A percentile compares a stretch with the other conserved stretches of the same genome.
These are phyloP conservation scores for Zaprionus gabonicus DNA, from an alignment of 1,140 invertebrate species.

Conservation along the genomic window DNA sequence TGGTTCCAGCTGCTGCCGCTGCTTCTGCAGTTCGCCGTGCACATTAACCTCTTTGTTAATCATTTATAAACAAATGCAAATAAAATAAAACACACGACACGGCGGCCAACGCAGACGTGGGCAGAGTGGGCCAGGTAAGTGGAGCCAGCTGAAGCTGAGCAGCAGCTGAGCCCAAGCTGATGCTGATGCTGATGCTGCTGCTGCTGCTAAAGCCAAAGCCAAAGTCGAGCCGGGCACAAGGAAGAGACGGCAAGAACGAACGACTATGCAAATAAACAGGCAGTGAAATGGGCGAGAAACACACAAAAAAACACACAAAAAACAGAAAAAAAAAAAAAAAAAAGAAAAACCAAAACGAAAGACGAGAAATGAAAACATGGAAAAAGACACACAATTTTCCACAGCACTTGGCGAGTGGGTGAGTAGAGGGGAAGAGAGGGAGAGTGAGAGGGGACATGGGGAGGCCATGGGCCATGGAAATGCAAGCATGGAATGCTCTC, in stretches of 20 bases:
- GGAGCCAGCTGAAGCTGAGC: slow-evolving; percentile 17
- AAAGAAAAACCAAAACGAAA: slow-evolving; percentile 2
- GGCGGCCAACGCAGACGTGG: not conserved
- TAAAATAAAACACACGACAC: slow-evolving; percentile 71
- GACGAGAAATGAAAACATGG: slow-evolving; percentile 20
- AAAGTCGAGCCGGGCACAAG: slow-evolving; percentile 10
- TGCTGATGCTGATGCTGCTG: not conserved
- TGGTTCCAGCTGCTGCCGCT: slow-evolving; percentile 44
- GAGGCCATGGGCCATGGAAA: slow-evolving; percentile 19
- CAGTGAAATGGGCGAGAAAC: slow-evolving; percentile 62
- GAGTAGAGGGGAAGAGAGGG: not conserved
- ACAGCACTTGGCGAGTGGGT: not conserved
- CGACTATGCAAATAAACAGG: slow-evolving; percentile 76
- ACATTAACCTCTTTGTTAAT: slow-evolving; percentile 83
- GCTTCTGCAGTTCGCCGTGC: slow-evolving; percentile 38
- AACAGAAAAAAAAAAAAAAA: slow-evolving; percentile 6
- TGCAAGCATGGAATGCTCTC: slow-evolving; percentile 16
- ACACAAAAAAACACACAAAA: slow-evolving; percentile 19
- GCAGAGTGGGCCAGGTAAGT: slow-evolving; percentile 23
- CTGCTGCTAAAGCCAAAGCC: slow-evolving; percentile 1
- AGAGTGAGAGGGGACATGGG: not conserved
- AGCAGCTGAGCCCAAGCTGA: slow-evolving; percentile 31
- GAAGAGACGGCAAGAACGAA: slow-evolving; percentile 12
- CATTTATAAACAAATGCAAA: slow-evolving; percentile 83
- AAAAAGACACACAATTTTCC: slow-evolving; percentile 22